phyloP scores from a whole-genome alignment of 2,888 invertebrate species.

The Penaeus monodon region DNA sequence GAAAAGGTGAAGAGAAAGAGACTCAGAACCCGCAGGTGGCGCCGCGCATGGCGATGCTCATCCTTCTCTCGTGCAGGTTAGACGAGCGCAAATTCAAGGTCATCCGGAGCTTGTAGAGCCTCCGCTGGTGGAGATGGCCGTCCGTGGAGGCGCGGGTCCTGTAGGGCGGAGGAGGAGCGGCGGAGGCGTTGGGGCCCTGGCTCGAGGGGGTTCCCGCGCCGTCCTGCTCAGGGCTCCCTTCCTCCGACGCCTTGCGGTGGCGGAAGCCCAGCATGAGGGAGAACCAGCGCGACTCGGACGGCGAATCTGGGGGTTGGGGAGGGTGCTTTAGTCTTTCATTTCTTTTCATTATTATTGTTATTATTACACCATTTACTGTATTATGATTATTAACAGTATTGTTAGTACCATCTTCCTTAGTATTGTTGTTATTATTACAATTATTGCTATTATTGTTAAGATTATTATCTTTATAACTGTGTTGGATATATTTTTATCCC shows the following conservation, averaged over 20 bases:
- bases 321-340: neutral
- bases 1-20: too few relatives aligned
- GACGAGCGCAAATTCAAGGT: constrained; percentile 50
- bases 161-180: constrained; percentile 74
- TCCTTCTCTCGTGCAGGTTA: constrained; percentile 74
- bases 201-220: neutral
- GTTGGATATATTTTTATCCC: too few relatives aligned
- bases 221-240: constrained; percentile 40
- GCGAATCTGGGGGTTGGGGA: constrained; percentile 15
- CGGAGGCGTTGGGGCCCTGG: neutral
- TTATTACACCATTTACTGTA: neutral
- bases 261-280: constrained; percentile 37
- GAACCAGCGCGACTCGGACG: constrained; percentile 43
- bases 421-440: too few relatives aligned
- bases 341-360: neutral
- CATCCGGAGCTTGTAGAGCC: constrained; percentile 67
- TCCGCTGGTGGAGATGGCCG: constrained; percentile 76
- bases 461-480: too few relatives aligned
- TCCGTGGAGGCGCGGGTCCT: constrained; percentile 83
- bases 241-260: constrained; percentile 43
- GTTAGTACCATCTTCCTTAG: too few relatives aligned
- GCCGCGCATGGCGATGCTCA: constrained; percentile 84
- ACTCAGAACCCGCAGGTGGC: constrained; percentile 50
- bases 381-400: neutral
- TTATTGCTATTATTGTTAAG: too few relatives aligned